Evolutionary conservation across 35 echinoderm and acorn worm species (phyloP).

Genomic region (Apostichopus japonicus): DNA sequence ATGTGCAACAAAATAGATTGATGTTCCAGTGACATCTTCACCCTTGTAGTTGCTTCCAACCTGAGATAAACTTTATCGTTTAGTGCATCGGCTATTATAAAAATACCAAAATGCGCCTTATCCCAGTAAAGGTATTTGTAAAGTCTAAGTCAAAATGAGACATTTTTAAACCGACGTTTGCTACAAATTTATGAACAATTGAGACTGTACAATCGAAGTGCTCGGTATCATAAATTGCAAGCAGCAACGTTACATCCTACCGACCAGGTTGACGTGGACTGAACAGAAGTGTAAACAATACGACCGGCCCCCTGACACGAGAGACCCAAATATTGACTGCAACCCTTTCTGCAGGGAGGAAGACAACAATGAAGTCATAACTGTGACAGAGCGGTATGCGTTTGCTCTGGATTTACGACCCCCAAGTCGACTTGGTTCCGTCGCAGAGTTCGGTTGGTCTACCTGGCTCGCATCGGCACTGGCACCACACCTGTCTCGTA

Average conservation of each 20-base stretch:
- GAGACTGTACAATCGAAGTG: constrained; percentile 44
- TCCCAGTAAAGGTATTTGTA: constrained; percentile 3
- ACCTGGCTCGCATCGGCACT: constrained; percentile 45
- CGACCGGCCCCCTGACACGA: not conserved
- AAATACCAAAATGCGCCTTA: constrained; percentile 23
- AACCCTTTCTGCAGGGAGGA: constrained; percentile 20
- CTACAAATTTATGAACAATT: constrained; percentile 59
- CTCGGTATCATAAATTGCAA: constrained; percentile 34
- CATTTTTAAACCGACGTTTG: constrained; percentile 40
- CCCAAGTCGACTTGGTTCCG: constrained; percentile 32
- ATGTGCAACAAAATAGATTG: constrained; percentile 35
- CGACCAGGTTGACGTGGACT: constrained; percentile 30
- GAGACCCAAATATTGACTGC: constrained; percentile 49
- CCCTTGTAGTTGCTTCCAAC: not conserved
- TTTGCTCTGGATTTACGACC: constrained; percentile 43
- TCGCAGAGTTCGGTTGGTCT: constrained; percentile 7
- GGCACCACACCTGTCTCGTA: constrained; percentile 47
- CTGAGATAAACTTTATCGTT: constrained; percentile 50
- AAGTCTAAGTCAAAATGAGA: constrained; percentile 19
- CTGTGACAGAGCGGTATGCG: constrained; percentile 54
- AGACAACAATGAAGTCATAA: constrained; percentile 51
- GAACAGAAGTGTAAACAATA: constrained; percentile 43
- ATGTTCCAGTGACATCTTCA: constrained; percentile 52
- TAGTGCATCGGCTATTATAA: constrained; percentile 58
- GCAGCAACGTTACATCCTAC: not conserved